phyloP scores from a whole-genome alignment of 1,140 invertebrate genomes.

The Zaprionus nigranus region DNA sequence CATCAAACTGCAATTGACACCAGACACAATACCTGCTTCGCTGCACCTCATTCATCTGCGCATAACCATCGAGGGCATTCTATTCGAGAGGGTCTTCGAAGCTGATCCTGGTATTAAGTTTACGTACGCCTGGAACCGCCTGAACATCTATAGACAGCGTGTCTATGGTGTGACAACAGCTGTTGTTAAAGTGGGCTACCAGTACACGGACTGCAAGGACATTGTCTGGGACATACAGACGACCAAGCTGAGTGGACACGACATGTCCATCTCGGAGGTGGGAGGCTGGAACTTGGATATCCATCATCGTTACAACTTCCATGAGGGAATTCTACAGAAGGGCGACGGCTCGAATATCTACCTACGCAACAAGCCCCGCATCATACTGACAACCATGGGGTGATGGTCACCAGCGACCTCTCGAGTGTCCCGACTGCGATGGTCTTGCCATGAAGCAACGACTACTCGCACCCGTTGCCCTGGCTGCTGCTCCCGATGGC shows the following conservation, averaged over 20 bases:
- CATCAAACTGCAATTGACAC: slow-evolving; percentile 96
- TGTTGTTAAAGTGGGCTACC: slow-evolving; percentile 97
- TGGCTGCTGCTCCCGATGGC: slow-evolving; percentile 96
- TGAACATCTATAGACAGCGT: slow-evolving; percentile 98
- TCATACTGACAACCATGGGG: slow-evolving; percentile 97
- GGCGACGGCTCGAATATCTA: slow-evolving; percentile 99
- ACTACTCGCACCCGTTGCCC: slow-evolving; percentile 94
- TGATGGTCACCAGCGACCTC: slow-evolving; percentile 94
- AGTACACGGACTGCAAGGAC: slow-evolving; percentile 96
- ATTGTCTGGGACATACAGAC: slow-evolving; percentile 98
- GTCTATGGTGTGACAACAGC: slow-evolving; percentile 96
- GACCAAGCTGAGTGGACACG: slow-evolving; percentile 96
- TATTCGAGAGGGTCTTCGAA: slow-evolving; percentile 97
- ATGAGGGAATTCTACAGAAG: slow-evolving; percentile 98
- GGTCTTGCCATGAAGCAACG: slow-evolving; percentile 92
- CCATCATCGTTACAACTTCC: slow-evolving; percentile 98
- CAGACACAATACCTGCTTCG: slow-evolving; percentile 91
- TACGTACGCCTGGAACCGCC: slow-evolving; percentile 97
- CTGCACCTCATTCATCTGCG: slow-evolving; percentile 94
- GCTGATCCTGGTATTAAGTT: slow-evolving; percentile 98
- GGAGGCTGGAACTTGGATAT: slow-evolving; percentile 99
- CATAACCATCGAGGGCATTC: slow-evolving; percentile 96
- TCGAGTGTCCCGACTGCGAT: slow-evolving; percentile 93
- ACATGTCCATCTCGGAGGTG: slow-evolving; percentile 97
- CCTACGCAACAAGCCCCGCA: slow-evolving; percentile 95